Evolutionary conservation across 2,113 vertebrate genomes (phyloP).

Genomic region (Vimba vimba): DNA sequence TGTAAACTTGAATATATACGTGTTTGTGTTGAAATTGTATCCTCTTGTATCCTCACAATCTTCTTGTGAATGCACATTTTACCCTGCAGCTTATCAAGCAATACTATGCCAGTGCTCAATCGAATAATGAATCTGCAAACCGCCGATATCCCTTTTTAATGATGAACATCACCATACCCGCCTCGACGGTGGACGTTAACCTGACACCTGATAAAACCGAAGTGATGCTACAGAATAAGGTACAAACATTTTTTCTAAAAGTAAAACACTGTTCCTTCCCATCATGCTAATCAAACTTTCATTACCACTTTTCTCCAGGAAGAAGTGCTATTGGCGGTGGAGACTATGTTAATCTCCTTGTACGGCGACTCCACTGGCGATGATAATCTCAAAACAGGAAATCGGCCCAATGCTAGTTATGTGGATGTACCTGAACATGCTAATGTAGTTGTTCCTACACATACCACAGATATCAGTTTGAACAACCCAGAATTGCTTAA

Average conservation of each 20-base stretch:
- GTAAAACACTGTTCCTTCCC: background rate
- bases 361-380: slow-evolving; percentile 78
- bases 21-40: too few species aligned
- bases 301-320: slow-evolving; percentile 75
- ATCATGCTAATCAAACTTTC: background rate
- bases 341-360: slow-evolving; percentile 86
- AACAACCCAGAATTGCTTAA: slow-evolving; percentile 15
- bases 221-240: slow-evolving; percentile 94
- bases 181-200: slow-evolving; percentile 89
- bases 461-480: slow-evolving; percentile 6
- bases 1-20: too few species aligned
- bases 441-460: background rate
- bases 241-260: slow-evolving; percentile 53
- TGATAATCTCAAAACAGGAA: slow-evolving; percentile 68
- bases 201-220: slow-evolving; percentile 94
- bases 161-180: slow-evolving; percentile 84
- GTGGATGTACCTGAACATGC: background rate
- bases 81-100: slow-evolving; percentile 82
- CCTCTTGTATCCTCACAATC: background rate
- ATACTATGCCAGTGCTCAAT: slow-evolving; percentile 77
- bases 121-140: slow-evolving; percentile 74
- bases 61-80: slow-evolving; percentile 5
- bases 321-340: slow-evolving; percentile 83
- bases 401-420: slow-evolving; percentile 35
- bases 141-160: slow-evolving; percentile 84